Conservation (phyloP, 2,113 vertebrate genomes). For the Scalopus aquaticus region DNA sequence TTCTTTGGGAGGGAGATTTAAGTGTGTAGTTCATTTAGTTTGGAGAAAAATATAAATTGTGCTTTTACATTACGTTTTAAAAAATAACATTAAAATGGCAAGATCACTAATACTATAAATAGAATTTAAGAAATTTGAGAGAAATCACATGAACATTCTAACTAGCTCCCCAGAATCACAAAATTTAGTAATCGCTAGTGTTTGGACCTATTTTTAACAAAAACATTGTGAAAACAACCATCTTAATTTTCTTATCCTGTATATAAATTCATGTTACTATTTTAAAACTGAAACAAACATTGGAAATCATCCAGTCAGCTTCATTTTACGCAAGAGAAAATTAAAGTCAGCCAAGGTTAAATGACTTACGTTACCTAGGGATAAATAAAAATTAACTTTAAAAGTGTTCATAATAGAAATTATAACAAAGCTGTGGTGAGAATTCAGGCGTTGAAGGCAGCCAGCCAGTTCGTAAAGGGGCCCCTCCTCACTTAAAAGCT, state of each 20-base stretch:
- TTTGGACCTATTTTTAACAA: conserved; percentile 14
- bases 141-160: background rate
- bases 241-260: conserved; percentile 2
- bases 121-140: background rate
- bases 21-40: background rate
- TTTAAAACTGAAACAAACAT: conserved; percentile 42
- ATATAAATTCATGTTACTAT: background rate
- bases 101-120: background rate
- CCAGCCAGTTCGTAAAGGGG: background rate
- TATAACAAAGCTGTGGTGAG: background rate
- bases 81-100: background rate
- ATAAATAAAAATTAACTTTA: background rate
- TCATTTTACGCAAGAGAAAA: conserved; percentile 3
- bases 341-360: background rate
- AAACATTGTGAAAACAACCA: background rate
- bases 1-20: background rate
- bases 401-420: background rate
- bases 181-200: background rate
- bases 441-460: background rate
- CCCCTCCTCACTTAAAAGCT: background rate
- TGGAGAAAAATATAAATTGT: conserved; percentile 5
- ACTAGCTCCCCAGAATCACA: background rate
- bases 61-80: background rate
- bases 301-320: conserved; percentile 2
- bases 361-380: background rate